phyloP scores from a whole-genome alignment of 1,140 invertebrate species.

The Alviniconcha marisindica region DNA sequence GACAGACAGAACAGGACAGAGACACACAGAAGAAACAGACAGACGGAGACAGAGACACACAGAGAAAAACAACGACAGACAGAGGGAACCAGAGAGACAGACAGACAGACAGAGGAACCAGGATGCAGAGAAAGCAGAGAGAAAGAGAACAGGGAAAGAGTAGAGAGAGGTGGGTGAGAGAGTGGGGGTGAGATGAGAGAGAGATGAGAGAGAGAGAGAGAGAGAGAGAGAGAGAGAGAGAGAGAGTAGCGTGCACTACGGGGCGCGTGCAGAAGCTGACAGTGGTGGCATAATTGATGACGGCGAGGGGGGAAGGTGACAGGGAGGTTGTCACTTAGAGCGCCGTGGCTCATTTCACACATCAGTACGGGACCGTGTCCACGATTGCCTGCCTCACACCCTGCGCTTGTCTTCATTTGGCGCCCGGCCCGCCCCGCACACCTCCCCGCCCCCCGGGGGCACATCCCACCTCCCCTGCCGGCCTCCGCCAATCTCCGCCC shows the following conservation, averaged over 20 bases:
- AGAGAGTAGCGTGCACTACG: background rate
- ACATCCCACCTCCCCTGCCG: background rate
- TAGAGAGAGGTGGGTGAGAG: too few species aligned
- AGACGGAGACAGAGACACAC: background rate
- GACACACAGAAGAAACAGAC: background rate
- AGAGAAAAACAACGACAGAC: too few species aligned
- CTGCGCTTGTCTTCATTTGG: background rate
- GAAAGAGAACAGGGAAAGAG: too few species aligned
- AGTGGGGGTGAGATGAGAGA: too few species aligned
- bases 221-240: background rate
- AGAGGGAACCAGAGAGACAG: too few species aligned
- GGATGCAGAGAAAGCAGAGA: too few species aligned
- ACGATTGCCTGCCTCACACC: background rate
- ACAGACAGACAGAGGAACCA: too few species aligned
- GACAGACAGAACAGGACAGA: background rate
- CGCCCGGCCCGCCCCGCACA: background rate
- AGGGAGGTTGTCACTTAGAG: conserved; percentile 27
- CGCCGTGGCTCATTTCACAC: background rate
- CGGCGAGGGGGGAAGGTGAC: background rate
- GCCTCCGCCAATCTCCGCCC: too few species aligned
- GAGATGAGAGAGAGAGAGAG: conserved; percentile 17
- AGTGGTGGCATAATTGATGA: conserved; percentile 32
- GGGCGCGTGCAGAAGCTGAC: conserved; percentile 14
- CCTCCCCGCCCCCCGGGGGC: background rate
- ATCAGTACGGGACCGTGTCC: background rate